Evolutionary conservation across 2,888 invertebrate species (phyloP), one percentile per base, ranked within the genome.

Genomic region (Penaeus monodon): DNA sequence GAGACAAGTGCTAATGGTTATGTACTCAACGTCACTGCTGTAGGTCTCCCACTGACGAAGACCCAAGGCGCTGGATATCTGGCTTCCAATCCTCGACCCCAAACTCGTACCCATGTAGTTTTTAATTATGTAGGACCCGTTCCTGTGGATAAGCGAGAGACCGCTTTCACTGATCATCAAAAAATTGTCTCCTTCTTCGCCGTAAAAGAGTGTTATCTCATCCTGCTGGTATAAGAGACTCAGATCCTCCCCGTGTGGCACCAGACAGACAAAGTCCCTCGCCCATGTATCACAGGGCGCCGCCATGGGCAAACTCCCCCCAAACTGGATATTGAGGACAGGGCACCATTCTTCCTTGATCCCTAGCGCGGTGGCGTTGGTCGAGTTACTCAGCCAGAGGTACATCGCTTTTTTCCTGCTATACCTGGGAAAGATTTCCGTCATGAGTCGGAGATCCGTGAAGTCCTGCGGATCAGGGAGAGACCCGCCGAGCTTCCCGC

Each of bases 1-100:
- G 14, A 14, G 64, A 27, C 88, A 88, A 64, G 81, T 84, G 81
- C 88, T 88, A 20, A 88, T 63, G 17, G 88, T 88, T 22, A 88
- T 79, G 49, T 38, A 33, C n/a, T 74, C 70, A 0, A 57, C 70
- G n/a, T 12, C n/a, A 66, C 64, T 33, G 7, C 27, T 20, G 14
- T 10, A 12, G 78, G 68, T n/a, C 17, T 29, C 33, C 84, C 84
- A 84, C 22, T 65, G n/a, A 14, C 29, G 24, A 22, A 84, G 38
- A 7, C 84, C 84, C 3, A 84, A 24, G 84, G 78, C 68, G 65
- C 68, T 68, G 27, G 84, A 76, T 14, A 84, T 57, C 33, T 84
- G 68, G 29, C 33, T 27, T 1, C 84, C 84, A 14, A 27, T 20
- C 49, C 77, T 65, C 24, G 29, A 29, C 38, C 66, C 77, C 33